Percentiles rank a stretch among this genome's conserved stretches.
phyloP scores from a whole-genome alignment of 2,888 invertebrate species.

The Neocrepidodera transversa region DNA sequence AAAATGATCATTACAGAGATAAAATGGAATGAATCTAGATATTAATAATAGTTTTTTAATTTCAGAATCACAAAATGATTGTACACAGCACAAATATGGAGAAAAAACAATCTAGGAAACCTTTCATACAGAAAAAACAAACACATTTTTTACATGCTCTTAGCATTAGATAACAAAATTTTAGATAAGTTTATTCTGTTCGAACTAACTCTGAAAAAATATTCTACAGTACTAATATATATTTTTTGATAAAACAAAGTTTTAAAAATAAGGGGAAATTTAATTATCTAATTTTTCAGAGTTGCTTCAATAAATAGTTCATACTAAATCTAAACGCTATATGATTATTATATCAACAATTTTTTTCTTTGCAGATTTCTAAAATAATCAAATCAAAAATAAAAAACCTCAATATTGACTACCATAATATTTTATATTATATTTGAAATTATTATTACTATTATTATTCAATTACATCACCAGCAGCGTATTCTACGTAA shows the following conservation, averaged over 20 bases:
- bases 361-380: constrained; percentile 46
- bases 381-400: constrained; percentile 44
- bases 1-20: constrained; percentile 46
- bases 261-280: too few relatives aligned
- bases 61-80: constrained; percentile 49
- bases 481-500: not conserved
- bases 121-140: constrained; percentile 30
- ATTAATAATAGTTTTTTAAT: constrained; percentile 33
- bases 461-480: constrained; percentile 42
- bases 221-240: not conserved
- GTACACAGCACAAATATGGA: constrained; percentile 52
- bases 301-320: constrained; percentile 31
- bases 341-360: constrained; percentile 47
- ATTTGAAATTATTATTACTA: constrained; percentile 30
- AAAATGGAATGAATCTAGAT: constrained; percentile 41
- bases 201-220: constrained; percentile 15
- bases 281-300: too few relatives aligned
- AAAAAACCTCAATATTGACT: constrained; percentile 48
- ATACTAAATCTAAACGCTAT: constrained; percentile 45
- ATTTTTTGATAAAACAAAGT: too few relatives aligned
- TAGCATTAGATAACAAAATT: constrained; percentile 31
- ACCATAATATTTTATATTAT: constrained; percentile 40
- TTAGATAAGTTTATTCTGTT: constrained; percentile 14
- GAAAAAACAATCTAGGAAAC: constrained; percentile 23
- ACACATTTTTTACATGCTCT: constrained; percentile 35